Evolutionary conservation across 1,140 invertebrate species (phyloP), one percentile per base, ranked within the genome.

Genomic region (Sesamia nonagrioides): DNA sequence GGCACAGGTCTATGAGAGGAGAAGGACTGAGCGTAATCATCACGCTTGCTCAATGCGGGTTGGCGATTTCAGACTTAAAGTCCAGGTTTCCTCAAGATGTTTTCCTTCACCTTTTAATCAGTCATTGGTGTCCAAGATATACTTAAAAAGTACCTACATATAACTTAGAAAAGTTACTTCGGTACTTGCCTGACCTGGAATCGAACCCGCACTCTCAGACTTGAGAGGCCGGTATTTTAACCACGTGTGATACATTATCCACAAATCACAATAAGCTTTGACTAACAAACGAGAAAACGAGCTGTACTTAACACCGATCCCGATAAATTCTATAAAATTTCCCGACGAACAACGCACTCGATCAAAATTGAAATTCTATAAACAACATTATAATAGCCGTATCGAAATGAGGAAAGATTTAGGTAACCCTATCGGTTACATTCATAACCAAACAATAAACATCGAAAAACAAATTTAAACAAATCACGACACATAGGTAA

Each of bases 381-480:
- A 18, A 13, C 0, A 35, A 54, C 17, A 72, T 72, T 56, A 72
- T 40, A 27, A 27, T 27, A 73, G 27, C 35, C 71, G 35, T 58
- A 58, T 73, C 52, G 11, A 58, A 18, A 40, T 58, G 58, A 48
- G 58, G 63, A 73, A 42, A 42, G 18, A 40, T 58, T 54, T 73
- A 58, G 42, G 35, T 21, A 37, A 54, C 18, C 37, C 56, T 63
- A 68, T 37, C 48, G 40, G 61, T 11, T 17, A 75, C 21, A 48
- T 75, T 63, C 42, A 63, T 48, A 63, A 68, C 6, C 27, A 9
- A 77, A 75, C 74, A 77, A 68, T 77, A 68, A 77, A 77, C 61
- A 77, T 77, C 6, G 0, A 68, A 77, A 56, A 52, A 8, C 45
- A n/a, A 52, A 77, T 45, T 37, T 35, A 66, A 50, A 77, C 74